Base-by-base conservation (phyloP, 1,140 invertebrate species). In the Caenorhabditis latens region DNA sequence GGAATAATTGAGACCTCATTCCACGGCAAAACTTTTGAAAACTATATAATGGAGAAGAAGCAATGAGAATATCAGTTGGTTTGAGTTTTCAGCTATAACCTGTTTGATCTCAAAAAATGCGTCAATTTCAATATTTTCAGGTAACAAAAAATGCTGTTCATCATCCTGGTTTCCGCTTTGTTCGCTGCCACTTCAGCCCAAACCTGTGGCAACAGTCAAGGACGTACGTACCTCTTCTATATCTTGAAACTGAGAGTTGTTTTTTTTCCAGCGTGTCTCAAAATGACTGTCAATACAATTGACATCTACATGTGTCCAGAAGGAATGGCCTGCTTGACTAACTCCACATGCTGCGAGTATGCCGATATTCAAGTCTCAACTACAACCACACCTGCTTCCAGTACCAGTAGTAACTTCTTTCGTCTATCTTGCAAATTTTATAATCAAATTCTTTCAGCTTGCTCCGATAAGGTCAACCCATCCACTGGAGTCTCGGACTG, bases 401-500 rank as follows among this genome's bases (percentile, higher is more conserved):
- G 40, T 42, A 84, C 83, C 42, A 50, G 8, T n/a, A 84, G 55
- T 63, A 24, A 61, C 43, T 16, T 13, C 24, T 32, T 13, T 42
- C 0, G 6, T 40, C 7, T 5, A 14, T 42, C 8, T 19, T 8
- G 24, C 6, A 55, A 11, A 40, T 42, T n/a, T 13, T 2, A 43
- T 16, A 24, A 43, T 19, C 1, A 19, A 53, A 79, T 21, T 2
- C 19, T 71, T 82, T 19, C 50, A 71, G 85, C 65, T 19, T 87
- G 86, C 61, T 48, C 24, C n/a, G 86, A 87, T 71, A 79, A 53
- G 16, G 32, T 57, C 61, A 84, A 71, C 24, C 86, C 58, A 48
- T 84, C 86, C 8, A 84, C 82, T 13, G 82, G 86, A 63, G 86
- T 79, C 0, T 87, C 86, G 14, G 86, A 87, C 32, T 87, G 86